Evolutionary conservation across 1,140 invertebrate genomes (phyloP), one percentile per base, ranked within the genome.

Genomic region (Theocolax elegans): DNA sequence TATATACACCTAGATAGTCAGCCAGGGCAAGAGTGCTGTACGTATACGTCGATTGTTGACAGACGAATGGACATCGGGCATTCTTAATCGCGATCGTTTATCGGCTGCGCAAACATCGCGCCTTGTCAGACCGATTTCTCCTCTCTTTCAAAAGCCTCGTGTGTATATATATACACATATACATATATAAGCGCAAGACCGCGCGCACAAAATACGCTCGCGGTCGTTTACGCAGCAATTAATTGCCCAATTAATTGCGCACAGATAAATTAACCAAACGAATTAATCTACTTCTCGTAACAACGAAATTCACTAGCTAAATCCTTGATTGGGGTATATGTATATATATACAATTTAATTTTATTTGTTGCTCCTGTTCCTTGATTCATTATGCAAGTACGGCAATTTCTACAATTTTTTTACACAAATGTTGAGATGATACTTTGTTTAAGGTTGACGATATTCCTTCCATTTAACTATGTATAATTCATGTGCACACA

Each of bases 11-110:
- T n/a, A n/a, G n/a, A n/a, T n/a, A n/a, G n/a, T n/a, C n/a, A n/a
- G n/a, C n/a, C n/a, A n/a, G n/a, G n/a, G n/a, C n/a, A n/a, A n/a
- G n/a, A n/a, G n/a, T n/a, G n/a, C n/a, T n/a, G n/a, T n/a, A n/a
- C n/a, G n/a, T n/a, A n/a, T 13, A 49, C 46, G 44, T 40, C 56
- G 56, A 68, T 62, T 68, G 56, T 62, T 62, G 66, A 68, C 56
- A 62, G 56, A 60, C 66, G 44, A 68, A 68, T 68, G 66, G 56
- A 68, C 56, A 68, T 53, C 44, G 48, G 56, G 66, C 23, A 60
- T 60, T 68, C 56, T 60, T 60, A 68, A 68, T 68, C 56, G 66
- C 58, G 56, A 68, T 68, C 66, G 58, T 68, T 53, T 60, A 68
- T 60, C 65, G 44, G 21, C 7, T 29, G 25, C 1, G n/a, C 8